These are phyloP conservation scores for Eledona agricola DNA, from an alignment of 2,888 invertebrate species.

Conservation along the genomic window DNA sequence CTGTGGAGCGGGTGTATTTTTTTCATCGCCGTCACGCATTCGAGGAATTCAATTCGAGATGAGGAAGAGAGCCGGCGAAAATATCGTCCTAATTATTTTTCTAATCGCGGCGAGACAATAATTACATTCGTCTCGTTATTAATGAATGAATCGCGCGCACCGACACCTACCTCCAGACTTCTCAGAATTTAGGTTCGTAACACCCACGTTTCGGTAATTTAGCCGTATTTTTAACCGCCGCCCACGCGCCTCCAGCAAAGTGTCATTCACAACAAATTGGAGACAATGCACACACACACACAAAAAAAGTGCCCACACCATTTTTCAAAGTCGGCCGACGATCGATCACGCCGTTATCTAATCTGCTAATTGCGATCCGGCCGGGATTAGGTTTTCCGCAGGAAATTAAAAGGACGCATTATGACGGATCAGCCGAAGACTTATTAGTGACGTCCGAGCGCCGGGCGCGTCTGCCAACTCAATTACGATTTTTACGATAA, in stretches of 20 bases:
- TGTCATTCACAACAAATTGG: conserved; percentile 41
- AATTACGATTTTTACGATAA: conserved; percentile 30
- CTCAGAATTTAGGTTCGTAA: conserved; percentile 52
- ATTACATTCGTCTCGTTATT: conserved; percentile 28
- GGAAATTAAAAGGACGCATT: conserved; percentile 1
- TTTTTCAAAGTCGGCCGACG: conserved; percentile 9
- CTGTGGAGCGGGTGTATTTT: conserved; percentile 27
- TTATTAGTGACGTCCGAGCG: conserved; percentile 9
- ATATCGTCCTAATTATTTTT: no score
- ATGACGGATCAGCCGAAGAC: not conserved
- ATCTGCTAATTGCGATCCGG: conserved; percentile 3
- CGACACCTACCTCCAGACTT: conserved; percentile 50
- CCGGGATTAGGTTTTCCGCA: not conserved
- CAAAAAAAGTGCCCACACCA: conserved; percentile 2
- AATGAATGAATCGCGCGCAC: conserved; percentile 35
- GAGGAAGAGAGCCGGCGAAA: no score
- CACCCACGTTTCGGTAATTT: conserved; percentile 51
- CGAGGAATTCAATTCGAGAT: no score
- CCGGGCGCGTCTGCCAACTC: conserved; percentile 11
- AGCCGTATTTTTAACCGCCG: conserved; percentile 55
- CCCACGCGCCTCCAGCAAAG: conserved; percentile 43
- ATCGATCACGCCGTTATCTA: not conserved
- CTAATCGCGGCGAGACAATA: conserved; percentile 9
- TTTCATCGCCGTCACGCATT: not conserved
- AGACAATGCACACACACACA: conserved; percentile 31